Base-by-base conservation (phyloP, 1,140 invertebrate species). In the Meloidogyne hapla region DNA sequence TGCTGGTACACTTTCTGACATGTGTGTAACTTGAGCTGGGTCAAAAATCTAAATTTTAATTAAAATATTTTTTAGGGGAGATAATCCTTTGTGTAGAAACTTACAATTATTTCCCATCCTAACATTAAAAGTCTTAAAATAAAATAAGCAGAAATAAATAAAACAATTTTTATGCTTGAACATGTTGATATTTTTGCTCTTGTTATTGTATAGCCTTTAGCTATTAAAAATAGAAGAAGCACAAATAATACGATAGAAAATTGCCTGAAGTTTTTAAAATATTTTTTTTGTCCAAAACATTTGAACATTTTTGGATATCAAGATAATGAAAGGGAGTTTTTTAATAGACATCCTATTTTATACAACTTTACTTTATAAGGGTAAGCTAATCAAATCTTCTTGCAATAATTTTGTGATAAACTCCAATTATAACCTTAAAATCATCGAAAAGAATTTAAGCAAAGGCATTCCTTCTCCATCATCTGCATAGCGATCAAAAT, bases 151-250 rank as follows among this genome's bases (percentile, higher is more conserved):
- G 91, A 91, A 90, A 93, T 92, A 86, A 95, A 93, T n/a, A 93
- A 88, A 6, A 91, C 92, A 18, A 94, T 88, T 88, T 93, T 93
- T 5, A 92, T 89, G 0, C 91, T 90, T 25, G 92, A 92, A 15
- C 88, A 88, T 1, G 91, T 88, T 62, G 91, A 90, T 15, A 95
- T 88, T 2, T 92, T 87, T 0, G 93, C 94, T 74, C 93, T 90
- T 0, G 94, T 95, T 15, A 96, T 92, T 0, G 94, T 95, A 84
- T 92, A 95, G 2, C 94, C 94, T 88, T 95, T 94, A 0, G 92
- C 93, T 83, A 95, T 88, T 21, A 96, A 87, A 26, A 96, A 88
- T 33, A 96, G 88, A 42, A 95, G 88, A 1, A 94, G 83, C 0
- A 95, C 89, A 80, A 93, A 94, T 2, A 90, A 87, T 68, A 91